Base-by-base conservation (phyloP, 2,888 invertebrate species). In the Stenolophus ochropezus region DNA sequence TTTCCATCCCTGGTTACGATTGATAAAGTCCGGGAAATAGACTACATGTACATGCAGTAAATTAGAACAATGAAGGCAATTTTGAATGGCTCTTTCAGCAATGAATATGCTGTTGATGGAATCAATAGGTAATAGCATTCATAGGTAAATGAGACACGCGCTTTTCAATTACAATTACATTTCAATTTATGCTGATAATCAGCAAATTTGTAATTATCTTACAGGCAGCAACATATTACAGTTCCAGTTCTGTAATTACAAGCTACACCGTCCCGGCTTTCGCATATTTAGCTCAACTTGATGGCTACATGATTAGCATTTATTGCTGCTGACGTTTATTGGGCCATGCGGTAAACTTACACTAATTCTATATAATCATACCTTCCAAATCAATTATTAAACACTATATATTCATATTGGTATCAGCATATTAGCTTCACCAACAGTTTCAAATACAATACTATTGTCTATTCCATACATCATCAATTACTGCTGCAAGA, bases 171-270 rank as follows among this genome's bases (percentile, higher is more conserved):
- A 56, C 61, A 61, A 27, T 56, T 56, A 56, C 61, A 61, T 14
- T 8, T 61, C 61, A 61, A 61, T 61, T 61, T 27, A 61, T 61
- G 61, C 25, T 61, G 61, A 61, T 61, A 25, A 61, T 25, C 14
- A 25, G 23, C n/a, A 61, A 61, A 61, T 61, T 61, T 61, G n/a
- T 16, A 61, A 61, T 61, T 61, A 61, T 61, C 61, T 61, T 61
- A 61, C 3, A 23, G 14, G 23, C n/a, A n/a, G 5, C 25, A 61
- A 1, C 21, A 56, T 16, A 1, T 56, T 56, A 20, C 56, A 56
- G 20, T 8, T 11, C 8, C 0, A 8, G 20, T 56, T 20, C 11
- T 56, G n/a, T 18, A 53, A 53, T 16, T 18, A 18, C 16, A 53
- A 53, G 14, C 1, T 14, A 53, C 8, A 16, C 6, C 16, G 8